Percentiles rank a stretch among this genome's conserved stretches.
Conservation (phyloP, 1,140 invertebrate species). For the Mamestra configurata region DNA sequence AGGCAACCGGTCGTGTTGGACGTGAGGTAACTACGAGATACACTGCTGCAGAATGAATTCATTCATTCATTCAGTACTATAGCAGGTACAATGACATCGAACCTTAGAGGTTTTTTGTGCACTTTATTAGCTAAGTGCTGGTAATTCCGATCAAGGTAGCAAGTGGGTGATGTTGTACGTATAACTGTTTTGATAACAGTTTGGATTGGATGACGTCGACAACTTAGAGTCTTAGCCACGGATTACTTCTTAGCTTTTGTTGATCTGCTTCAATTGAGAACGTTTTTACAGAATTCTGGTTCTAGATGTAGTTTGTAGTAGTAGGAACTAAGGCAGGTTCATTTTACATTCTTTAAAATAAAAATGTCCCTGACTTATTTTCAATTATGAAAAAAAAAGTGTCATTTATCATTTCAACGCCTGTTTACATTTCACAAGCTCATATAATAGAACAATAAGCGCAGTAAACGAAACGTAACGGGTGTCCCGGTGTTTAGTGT, state of each 20-base stretch:
- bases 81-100: slow-evolving; percentile 61
- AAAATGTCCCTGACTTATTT: too few relatives aligned
- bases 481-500: slow-evolving; percentile 75
- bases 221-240: too few relatives aligned
- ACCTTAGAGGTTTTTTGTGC: slow-evolving; percentile 50
- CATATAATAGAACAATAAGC: slow-evolving; percentile 80
- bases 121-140: slow-evolving; percentile 22
- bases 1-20: slow-evolving; percentile 67
- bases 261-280: not conserved
- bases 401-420: slow-evolving; percentile 63
- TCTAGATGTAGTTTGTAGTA: too few relatives aligned
- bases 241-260: not conserved
- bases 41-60: slow-evolving; percentile 45
- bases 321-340: too few relatives aligned
- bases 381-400: slow-evolving; percentile 62
- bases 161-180: not conserved
- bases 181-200: slow-evolving; percentile 25
- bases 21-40: slow-evolving; percentile 70
- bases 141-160: slow-evolving; percentile 34
- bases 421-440: slow-evolving; percentile 83
- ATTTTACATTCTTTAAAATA: too few relatives aligned
- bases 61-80: slow-evolving; percentile 78
- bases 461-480: slow-evolving; percentile 82
- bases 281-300: too few relatives aligned
- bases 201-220: not conserved